Conservation (phyloP, 2,797 vertebrate genomes). For the Bucorvus abyssinicus region DNA sequence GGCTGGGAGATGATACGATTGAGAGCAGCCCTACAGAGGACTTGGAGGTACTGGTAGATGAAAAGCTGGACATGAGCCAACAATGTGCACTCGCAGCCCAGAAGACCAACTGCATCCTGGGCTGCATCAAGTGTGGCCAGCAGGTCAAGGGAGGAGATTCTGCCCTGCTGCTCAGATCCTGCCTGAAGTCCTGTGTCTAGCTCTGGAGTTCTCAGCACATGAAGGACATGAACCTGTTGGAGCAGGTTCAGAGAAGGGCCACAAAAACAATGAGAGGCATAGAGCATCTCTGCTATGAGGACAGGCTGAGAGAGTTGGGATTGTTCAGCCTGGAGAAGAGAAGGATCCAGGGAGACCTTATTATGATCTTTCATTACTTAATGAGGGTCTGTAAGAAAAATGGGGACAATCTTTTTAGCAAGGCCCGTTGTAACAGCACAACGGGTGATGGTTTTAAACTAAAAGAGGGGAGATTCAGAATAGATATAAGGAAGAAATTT, state of each 20-base stretch:
- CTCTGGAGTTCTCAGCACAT: not conserved
- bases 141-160: not conserved
- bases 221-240: not conserved
- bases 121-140: not conserved
- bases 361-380: not conserved
- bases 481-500: not conserved
- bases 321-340: not conserved
- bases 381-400: not conserved
- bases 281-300: not conserved
- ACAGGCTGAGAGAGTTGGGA: not conserved
- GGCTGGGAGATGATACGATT: not conserved
- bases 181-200: not conserved
- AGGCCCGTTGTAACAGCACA: not conserved
- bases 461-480: not conserved
- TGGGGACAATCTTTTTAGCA: not conserved
- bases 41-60: not conserved
- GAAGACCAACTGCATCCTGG: not conserved
- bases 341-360: not conserved
- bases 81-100: not conserved
- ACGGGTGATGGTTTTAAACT: not conserved
- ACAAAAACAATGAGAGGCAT: not conserved
- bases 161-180: not conserved
- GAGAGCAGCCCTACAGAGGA: not conserved
- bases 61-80: not conserved
- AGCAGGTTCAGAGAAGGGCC: too few relatives aligned